Evolutionary conservation across 2,888 invertebrate genomes (phyloP), one percentile per base, ranked within the genome.

Genomic region (Drosophila eohydei): DNA sequence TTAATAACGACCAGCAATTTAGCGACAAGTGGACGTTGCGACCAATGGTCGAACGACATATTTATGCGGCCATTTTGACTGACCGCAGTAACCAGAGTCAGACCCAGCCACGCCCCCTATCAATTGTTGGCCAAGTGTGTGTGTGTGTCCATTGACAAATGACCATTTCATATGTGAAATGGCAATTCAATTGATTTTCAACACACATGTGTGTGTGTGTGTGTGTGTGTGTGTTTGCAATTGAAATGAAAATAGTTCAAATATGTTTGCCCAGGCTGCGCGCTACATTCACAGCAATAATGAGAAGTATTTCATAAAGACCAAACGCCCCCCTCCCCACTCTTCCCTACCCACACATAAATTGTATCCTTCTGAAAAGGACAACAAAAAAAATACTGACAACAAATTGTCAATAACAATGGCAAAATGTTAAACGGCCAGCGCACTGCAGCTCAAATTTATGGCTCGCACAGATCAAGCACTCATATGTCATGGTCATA

Each of bases 1-100:
- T 87, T 87, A 87, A 87, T 87, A 87, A 87, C 88, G 86, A 88
- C 79, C 89, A 87, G 88, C 86, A 87, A 87, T 87, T 87, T 89
- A 83, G 89, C 74, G 72, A 70, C 70, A 64, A 71, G 69, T 76
- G 71, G 74, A 56, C 46, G 48, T 26, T 32, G 54, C 70, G 63
- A 21, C 57, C 71, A 66, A 63, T 63, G 63, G 41, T 60, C 66
- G 69, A 68, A 77, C 88, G 85, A 84, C 84, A 88, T 84, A 88
- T 84, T 84, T 84, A 84, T 84, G 84, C 84, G 89, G 89, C 89
- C 87, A 88, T 84, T 84, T 84, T 84, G 89, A 84, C 72, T 83
- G 84, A 84, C 84, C 84, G 58, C 84, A 87, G 66, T 40, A 41
- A 66, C 61, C 80, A 67, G 55, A 46, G 43, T 21, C 56, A 21